Evolutionary conservation across 2,113 vertebrate species (phyloP), one percentile per base, ranked within the genome.

Genomic region (Sylvia atricapilla): DNA sequence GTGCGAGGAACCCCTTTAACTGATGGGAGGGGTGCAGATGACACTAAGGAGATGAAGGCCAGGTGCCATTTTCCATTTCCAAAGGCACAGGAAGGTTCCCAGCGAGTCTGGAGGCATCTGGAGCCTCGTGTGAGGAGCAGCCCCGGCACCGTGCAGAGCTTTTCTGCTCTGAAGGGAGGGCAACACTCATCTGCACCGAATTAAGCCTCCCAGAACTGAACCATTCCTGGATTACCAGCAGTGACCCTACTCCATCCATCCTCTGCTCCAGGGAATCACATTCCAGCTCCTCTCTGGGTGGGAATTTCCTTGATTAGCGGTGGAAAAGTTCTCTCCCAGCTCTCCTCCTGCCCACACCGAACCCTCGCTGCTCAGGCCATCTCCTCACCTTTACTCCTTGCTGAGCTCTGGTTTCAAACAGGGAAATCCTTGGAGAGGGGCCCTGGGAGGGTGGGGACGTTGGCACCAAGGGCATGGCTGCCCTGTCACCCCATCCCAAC

Each of bases 101-200:
- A 27, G 82, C 9, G 4, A 50, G 28, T 7, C 76, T 70, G 6
- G 87, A 73, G 77, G 62, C 87, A 66, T 50, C 77, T 21, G 74
- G 75, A 89, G 52, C 59, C 7, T 4, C 22, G 69, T 87, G 89
- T 77, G 91, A 84, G 95, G 88, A 90, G 27, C 79, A 35, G 50
- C 79, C 87, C 64, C 15, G 0, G 21, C 72, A 13, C 3, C 0
- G 8, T 2, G 1, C 11, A 79, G 67, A 67, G 87, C 23, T 53
- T 79, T 88, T 92, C 87, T 2, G 85, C 79, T 94, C 94, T 41
- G 81, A 75, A 87, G 73, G 23, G 13, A 80, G 77, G 74, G 82
- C 88, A 88, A 72, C 35, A 85, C 52, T 56, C 94, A 92, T 86
- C 92, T 91, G 87, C 77, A 94, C 14, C 76, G 43, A 60, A 93